These are phyloP conservation scores for Cataglyphis altisquamis DNA, from an alignment of 2,888 invertebrate genomes.

Conservation along the genomic window DNA sequence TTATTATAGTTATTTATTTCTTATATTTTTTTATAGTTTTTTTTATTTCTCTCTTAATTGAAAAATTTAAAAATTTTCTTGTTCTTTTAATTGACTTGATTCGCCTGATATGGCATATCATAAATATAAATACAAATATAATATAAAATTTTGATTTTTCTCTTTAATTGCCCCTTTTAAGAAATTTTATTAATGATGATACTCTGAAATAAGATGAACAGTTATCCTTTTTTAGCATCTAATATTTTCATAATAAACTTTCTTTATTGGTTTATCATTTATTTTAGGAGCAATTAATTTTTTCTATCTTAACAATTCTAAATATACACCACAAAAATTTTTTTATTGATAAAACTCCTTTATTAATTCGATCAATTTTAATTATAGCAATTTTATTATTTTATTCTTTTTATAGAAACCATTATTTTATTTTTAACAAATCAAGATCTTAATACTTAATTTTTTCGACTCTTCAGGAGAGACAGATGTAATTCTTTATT, in stretches of 20 bases:
- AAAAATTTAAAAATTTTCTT: too few relatives aligned
- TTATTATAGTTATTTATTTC: too few relatives aligned
- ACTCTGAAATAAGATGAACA: constrained; percentile 91
- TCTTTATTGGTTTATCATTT: constrained; percentile 91
- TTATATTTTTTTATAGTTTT: too few relatives aligned
- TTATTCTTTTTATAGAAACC: constrained; percentile 90
- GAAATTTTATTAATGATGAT: too few relatives aligned
- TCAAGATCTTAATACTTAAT: constrained; percentile 93
- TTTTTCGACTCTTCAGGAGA: constrained; percentile 93
- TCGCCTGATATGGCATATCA: too few relatives aligned
- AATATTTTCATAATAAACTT: constrained; percentile 90
- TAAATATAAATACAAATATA: too few relatives aligned
- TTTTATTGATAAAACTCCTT: constrained; percentile 90
- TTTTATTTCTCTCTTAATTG: background rate
- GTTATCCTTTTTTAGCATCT: constrained; percentile 91
- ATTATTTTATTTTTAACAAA: constrained; percentile 93
- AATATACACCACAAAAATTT: constrained; percentile 89
- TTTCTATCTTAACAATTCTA: constrained; percentile 90
- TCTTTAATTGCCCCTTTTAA: too few relatives aligned
- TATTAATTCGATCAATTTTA: constrained; percentile 91
- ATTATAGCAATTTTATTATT: constrained; percentile 86
- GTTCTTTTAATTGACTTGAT: too few relatives aligned
- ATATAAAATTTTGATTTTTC: too few relatives aligned
- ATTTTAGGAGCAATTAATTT: constrained; percentile 94
- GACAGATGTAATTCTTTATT: constrained; percentile 93